phyloP scores from a whole-genome alignment of 2,797 vertebrate genomes.

The Macropodus opercularis region DNA sequence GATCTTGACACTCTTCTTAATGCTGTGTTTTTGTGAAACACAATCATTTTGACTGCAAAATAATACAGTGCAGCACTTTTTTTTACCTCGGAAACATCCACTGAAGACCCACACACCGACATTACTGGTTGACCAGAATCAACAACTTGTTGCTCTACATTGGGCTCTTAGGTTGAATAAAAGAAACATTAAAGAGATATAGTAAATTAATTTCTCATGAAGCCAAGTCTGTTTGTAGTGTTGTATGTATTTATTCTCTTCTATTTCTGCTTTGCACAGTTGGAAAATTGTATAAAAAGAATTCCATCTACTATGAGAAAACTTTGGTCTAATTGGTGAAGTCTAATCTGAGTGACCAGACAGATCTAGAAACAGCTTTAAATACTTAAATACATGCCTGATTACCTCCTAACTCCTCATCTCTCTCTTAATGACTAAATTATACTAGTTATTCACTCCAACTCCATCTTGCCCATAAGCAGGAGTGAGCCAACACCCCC shows the following conservation, averaged over 20 bases:
- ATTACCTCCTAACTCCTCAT: slow-evolving; percentile 43
- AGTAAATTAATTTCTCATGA: too few species aligned
- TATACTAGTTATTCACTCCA: slow-evolving; percentile 63
- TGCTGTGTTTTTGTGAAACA: neutral
- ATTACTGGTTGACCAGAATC: neutral
- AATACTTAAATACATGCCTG: slow-evolving; percentile 55
- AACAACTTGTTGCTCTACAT: neutral
- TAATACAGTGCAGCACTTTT: neutral
- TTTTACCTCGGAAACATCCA: neutral
- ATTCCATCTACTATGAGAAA: slow-evolving; percentile 5
- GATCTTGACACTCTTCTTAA: neutral
- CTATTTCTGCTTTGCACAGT: too few species aligned
- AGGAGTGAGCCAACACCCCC: slow-evolving; percentile 2
- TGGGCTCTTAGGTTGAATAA: too few species aligned
- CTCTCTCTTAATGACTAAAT: slow-evolving; percentile 64
- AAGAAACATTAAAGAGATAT: too few species aligned
- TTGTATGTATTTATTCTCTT: too few species aligned
- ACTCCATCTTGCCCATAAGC: slow-evolving; percentile 22
- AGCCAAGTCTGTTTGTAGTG: too few species aligned
- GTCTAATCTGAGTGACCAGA: slow-evolving; percentile 39
- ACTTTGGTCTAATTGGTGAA: slow-evolving; percentile 27
- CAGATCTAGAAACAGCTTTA: slow-evolving; percentile 42
- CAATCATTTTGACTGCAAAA: neutral
- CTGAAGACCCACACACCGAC: too few species aligned
- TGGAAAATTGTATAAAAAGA: neutral